Evolutionary conservation across 2,113 vertebrate genomes (phyloP).

Genomic region (Eurypyga helias): DNA sequence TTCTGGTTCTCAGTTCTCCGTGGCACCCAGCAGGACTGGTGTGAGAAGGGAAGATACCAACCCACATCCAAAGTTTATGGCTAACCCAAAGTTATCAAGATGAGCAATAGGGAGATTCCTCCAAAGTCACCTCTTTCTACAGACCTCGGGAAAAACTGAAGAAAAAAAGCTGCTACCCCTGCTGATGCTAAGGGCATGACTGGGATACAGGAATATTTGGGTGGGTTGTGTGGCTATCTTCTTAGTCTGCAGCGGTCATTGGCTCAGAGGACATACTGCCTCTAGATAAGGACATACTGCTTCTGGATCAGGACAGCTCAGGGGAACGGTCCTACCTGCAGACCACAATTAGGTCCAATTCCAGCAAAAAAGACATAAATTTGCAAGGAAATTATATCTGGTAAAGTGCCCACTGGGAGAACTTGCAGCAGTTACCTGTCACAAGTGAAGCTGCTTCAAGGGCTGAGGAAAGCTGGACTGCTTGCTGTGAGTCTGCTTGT

Average conservation of each 20-base stretch:
- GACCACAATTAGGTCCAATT: background rate
- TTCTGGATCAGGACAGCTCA: background rate
- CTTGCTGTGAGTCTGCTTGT: background rate
- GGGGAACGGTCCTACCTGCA: background rate
- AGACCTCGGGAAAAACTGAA: background rate
- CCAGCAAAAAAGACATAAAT: background rate
- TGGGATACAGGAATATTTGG: background rate
- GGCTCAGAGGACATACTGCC: background rate
- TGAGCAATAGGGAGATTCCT: background rate
- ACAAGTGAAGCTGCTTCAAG: background rate
- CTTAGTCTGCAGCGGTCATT: background rate
- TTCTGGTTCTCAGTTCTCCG: background rate
- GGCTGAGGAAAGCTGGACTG: fast-evolving
- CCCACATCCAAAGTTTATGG: background rate
- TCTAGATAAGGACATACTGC: background rate
- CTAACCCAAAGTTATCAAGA: background rate
- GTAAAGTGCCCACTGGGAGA: background rate
- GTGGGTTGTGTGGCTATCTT: background rate
- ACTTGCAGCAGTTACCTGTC: background rate
- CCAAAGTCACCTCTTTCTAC: background rate
- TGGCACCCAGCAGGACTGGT: background rate
- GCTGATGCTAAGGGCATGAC: background rate
- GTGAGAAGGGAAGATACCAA: background rate
- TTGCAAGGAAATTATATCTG: background rate
- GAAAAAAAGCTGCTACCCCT: background rate